Evolutionary conservation across 2,888 invertebrate genomes (phyloP), one percentile per base, ranked within the genome.

Genomic region (Nymphalis c-album): DNA sequence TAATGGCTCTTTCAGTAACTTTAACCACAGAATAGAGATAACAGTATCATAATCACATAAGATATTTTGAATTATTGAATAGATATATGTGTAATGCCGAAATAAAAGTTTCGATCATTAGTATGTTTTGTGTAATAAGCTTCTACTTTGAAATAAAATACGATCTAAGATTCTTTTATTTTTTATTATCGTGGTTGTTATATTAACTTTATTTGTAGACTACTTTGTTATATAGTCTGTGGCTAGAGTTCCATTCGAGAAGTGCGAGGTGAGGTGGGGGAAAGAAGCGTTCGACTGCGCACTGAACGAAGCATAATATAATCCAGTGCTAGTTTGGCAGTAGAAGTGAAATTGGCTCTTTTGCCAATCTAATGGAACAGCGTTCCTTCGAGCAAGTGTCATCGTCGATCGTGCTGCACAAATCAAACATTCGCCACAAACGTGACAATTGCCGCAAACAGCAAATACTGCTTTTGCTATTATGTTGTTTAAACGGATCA

Each of bases 401-500:
- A 73, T 80, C 85, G 77, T 84, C 86, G 74, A 80, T 65, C 60
- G 89, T 89, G 77, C 79, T 87, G 77, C 82, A 86, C 80, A 90
- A 88, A 78, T 83, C 88, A 82, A 91, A 90, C 83, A 91, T 91
- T 87, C 89, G 85, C 71, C 84, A 86, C 75, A 87, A 89, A 79
- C 86, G 90, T 65, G 90, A 90, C 80, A 87, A 84, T 75, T 92
- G 91, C 80, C 84, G 91, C 71, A 92, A 92, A 78, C 91, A 91
- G 81, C 91, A 92, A 80, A 91, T 93, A 70, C 84, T 93, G 71
- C 79, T 93, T 45, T 80, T 93, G 71, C 82, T 93, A 90, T 84
- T 93, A 93, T 93, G 93, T 84, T 93, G 92, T 86, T 91, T 91
- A 91, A 93, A 93, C 92, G 92, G 91, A 85, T 93, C 92, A 83